Evolutionary conservation across 64 coral and sea anemone species (phyloP), one percentile per base, ranked within the genome.

Genomic region (Pachyseris speciosa): DNA sequence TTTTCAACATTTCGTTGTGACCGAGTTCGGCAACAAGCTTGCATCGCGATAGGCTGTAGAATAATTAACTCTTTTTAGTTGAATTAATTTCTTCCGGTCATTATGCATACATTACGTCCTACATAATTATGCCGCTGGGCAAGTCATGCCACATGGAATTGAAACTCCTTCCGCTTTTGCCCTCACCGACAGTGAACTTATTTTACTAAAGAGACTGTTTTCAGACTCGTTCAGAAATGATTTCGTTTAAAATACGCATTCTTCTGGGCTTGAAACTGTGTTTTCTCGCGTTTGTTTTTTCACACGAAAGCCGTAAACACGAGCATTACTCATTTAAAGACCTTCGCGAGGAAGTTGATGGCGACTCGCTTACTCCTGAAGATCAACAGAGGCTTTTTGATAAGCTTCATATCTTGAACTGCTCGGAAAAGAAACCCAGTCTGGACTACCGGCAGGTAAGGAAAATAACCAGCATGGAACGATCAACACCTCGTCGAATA

Each of bases 271-370:
- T 53, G 31, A 41, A 39, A 3, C 55, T 81, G 20, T 38, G 17
- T 7, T 27, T 81, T 0, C 27, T 7, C 32, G 9, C 10, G 55
- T 24, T 81, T 37, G 77, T 40, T 59, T 37, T 32, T 40, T 60
- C 77, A 1, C 77, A 81, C 31, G 77, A 81, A 39, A 57, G 55
- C n/a, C 77, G 51, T 6, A 81, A 81, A 11, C 77, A 81, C 33
- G 77, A 81, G 30, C 77, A 81, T 22, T 81, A 81, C 16, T 61
- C 51, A 11, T 81, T 81, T 10, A 60, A 59, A 25, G 53, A 34
- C 32, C 36, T 81, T 11, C 77, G 55, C 19, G 55, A 81, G 22
- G 34, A 17, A 15, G 31, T 81, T 20, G 41, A 81, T 61, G 77
- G 52, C 33, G 77, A 81, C 24, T 59, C 53, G 0, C 52, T 81